Evolutionary conservation across 2,113 vertebrate species (phyloP), one percentile per base, ranked within the genome.

Genomic region (Phalacrocorax brasilianus): DNA sequence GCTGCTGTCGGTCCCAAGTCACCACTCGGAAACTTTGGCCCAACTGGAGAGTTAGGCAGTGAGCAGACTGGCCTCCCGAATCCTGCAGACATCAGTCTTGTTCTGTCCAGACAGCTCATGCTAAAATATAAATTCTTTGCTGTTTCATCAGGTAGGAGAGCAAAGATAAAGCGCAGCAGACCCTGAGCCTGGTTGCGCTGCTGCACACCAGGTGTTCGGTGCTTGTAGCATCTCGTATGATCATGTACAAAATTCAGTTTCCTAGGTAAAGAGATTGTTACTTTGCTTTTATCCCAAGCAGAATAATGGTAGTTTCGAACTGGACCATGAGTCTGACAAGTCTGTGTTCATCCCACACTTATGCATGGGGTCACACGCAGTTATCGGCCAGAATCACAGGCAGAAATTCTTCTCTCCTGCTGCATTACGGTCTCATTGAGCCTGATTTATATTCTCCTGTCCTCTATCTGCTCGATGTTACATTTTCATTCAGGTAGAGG

Each of bases 401-500:
- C 83, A 91, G 78, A 91, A 91, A n/a, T 50, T 84, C 44, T 85
- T 40, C 66, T 80, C n/a, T 86, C 61, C 82, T 33, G 2, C 82
- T 81, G 80, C 50, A 42, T 84, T 84, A 63, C 24, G 1, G 28
- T 72, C 85, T 87, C 79, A n/a, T 44, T 81, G 65, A 86, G 40
- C 49, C 73, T 84, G 56, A 81, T 85, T 68, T 77, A 87, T 78
- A 62, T 30, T 56, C 73, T 89, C 27, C n/a, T 88, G 27, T 27
- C 93, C 80, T 93, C 92, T 86, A 89, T 92, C 88, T 97, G 92
- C 70, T 93, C 30, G 0, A 19, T 68, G 90, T 87, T 89, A 78
- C 40, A 58, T 85, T 85, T 91, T 65, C 9, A 1, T 74, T 63
- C 79, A 92, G 72, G 84, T 70, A 78, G 73, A 93, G 58, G 56